Base-by-base conservation (phyloP, 2,797 vertebrate genomes). In the Sebastes diploproa region DNA sequence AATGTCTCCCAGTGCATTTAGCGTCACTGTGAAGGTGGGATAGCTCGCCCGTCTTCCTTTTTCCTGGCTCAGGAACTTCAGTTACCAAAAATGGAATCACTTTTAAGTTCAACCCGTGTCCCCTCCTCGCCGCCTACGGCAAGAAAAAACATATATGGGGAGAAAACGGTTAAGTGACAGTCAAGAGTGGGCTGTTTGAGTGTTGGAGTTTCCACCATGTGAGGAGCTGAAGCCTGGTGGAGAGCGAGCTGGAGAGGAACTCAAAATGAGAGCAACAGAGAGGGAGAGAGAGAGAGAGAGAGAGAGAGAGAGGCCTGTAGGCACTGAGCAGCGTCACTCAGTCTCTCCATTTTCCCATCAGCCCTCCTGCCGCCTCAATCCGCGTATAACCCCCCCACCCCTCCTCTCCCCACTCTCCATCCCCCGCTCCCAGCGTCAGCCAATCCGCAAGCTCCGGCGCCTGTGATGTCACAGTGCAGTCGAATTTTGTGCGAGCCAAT, bases 401-500 rank as follows among this genome's bases (percentile, higher is more conserved):
- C 36, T 5, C n/a, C 38, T 16, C 85, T 75, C 22, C 80, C 77
- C 67, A 25, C 84, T 77, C 82, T 86, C 86, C 88, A 86, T 84
- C 85, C 90, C 86, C 91, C 84, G 68, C 85, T 82, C 69, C 61
- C 59, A 36, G 76, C 56, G 20, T 66, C 79, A 79, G 84, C 95
- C 95, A 95, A 96, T 95, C 89, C n/a, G 59, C 52, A 5, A 20
- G 46, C 87, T 79, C 77, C 29, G 82, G 80, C 58, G 62, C 72
- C 78, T 22, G 81, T 95, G 94, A 95, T 88, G 93, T 96, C 95
- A 95, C 88, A 64, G 94, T 93, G 94, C 94, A 96, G 95, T 94
- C 90, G 81, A 94, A 94, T 94, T 95, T 93, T 80, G 84, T 69
- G 82, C 38, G 83, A 95, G 93, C 94, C 95, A 96, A 96, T 96